A percentile compares a stretch with the other conserved stretches of the same genome.
phyloP scores from a whole-genome alignment of 2,888 invertebrate genomes.

The Parapristionchus giblindavisi region DNA sequence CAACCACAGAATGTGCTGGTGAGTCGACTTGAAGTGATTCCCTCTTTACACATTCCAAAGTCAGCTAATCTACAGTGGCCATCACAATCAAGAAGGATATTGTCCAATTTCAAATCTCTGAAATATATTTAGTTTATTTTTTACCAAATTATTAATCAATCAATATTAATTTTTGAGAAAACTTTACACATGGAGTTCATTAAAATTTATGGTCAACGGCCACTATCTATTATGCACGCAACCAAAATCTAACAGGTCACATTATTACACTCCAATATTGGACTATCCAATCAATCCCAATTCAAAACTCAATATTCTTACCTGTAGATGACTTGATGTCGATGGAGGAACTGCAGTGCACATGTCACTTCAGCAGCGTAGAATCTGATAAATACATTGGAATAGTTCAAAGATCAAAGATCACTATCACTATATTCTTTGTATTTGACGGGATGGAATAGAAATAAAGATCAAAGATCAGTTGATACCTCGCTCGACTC shows the following conservation, averaged over 20 bases:
- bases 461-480: not conserved
- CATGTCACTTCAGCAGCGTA: slow-evolving; percentile 98
- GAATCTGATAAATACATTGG: slow-evolving; percentile 73
- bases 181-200: not conserved
- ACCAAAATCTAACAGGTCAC: not conserved
- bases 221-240: not conserved
- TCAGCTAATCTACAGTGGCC: slow-evolving; percentile 72
- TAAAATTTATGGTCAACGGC: not conserved
- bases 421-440: not conserved
- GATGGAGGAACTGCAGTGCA: slow-evolving; percentile 94
- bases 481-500: slow-evolving; percentile 78
- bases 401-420: not conserved
- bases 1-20: slow-evolving; percentile 99
- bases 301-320: slow-evolving; percentile 59
- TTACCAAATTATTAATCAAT: not conserved
- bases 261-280: not conserved
- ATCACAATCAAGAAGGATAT: slow-evolving; percentile 89
- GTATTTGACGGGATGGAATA: not conserved
- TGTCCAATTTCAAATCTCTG: slow-evolving; percentile 96
- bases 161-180: not conserved
- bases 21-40: slow-evolving; percentile 85
- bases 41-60: slow-evolving; percentile 97
- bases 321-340: slow-evolving; percentile 93
- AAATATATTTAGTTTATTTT: slow-evolving; percentile 29
- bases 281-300: not conserved